Evolutionary conservation across 2,888 invertebrate genomes (phyloP), one percentile per base, ranked within the genome.

Genomic region (Stenotaenia linearis): DNA sequence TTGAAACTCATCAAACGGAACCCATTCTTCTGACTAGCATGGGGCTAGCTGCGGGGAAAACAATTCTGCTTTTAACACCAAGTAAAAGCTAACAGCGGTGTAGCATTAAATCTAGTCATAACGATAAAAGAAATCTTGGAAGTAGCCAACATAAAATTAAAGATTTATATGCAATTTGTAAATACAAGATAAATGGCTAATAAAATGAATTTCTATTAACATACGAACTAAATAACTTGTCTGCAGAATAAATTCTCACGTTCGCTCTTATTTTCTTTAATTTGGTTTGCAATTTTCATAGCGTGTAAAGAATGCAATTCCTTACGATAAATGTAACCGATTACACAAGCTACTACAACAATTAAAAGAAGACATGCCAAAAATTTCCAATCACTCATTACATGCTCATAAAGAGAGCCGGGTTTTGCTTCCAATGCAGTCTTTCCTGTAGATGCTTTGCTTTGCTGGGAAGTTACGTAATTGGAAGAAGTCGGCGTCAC

Each of bases 1-100:
- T 83, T 35, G 80, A 79, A 21, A 83, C 81, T 79, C 83, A 83
- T 76, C 81, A 82, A 45, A 81, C 61, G 25, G 83, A 83, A 79
- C 82, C 82, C 15, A 83, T 83, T 35, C 61, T 83, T 37, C 74
- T 83, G n/a, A 83, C 83, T 7, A 81, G 82, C 35, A 82, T 81
- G 40, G 83, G 83, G 21, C 80, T 82, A 78, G 78, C 80, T 15
- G 82, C 82, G 10, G 83, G 83, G 12, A 81, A 81, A 78, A 82
- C 81, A 2, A 79, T 79, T 50, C 80, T 83, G 15, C 9, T 32
- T 9, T 21, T 23, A 18, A 25, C 74, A 75, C 80, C 80, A 23
- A 40, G 12, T 18, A 75, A 79, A 40, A 50, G 77, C 9, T 77
- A 45, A 50, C 50, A 45, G 9, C 45, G 45, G 40, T 77, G n/a